A percentile compares a stretch with the other conserved stretches of the same genome.
Conservation (phyloP, 2,113 vertebrate species). For the Holacanthus passer region DNA sequence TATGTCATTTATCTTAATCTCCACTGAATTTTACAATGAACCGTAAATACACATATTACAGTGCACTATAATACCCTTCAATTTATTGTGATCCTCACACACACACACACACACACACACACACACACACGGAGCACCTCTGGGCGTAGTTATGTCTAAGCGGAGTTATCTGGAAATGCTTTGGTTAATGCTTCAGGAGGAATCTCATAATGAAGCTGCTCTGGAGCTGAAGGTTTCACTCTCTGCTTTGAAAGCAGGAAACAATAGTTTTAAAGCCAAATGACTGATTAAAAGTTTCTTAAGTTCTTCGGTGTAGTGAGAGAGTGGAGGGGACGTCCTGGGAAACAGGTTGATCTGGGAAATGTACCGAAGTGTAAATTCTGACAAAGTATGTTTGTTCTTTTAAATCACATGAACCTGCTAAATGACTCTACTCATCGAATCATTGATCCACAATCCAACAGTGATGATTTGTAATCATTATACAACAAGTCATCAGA, state of each 20-base stretch:
- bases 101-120: slow-evolving; percentile 18
- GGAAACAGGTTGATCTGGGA: no score
- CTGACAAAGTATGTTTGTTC: no score
- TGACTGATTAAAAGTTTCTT: background rate
- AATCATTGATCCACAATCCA: no score
- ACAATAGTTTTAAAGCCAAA: background rate
- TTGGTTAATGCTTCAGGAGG: slow-evolving; percentile 23
- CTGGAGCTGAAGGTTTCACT: background rate
- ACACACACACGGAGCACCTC: slow-evolving; percentile 4
- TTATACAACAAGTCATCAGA: no score
- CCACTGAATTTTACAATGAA: background rate
- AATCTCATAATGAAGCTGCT: slow-evolving; percentile 13
- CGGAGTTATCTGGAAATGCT: slow-evolving; percentile 33
- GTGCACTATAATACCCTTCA: background rate
- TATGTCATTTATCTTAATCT: slow-evolving; percentile 1
- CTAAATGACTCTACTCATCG: no score
- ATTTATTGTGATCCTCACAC: slow-evolving; percentile 17
- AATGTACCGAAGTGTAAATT: no score
- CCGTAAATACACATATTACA: background rate
- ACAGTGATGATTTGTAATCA: no score
- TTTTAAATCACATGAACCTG: no score
- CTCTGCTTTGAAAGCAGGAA: slow-evolving; percentile 29
- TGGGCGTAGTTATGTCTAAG: background rate
- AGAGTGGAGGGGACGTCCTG: no score
- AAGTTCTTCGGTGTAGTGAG: no score